A percentile compares a stretch with the other conserved stretches of the same genome.
Conservation (phyloP, 2,113 vertebrate genomes). For the Arenaria interpres region DNA sequence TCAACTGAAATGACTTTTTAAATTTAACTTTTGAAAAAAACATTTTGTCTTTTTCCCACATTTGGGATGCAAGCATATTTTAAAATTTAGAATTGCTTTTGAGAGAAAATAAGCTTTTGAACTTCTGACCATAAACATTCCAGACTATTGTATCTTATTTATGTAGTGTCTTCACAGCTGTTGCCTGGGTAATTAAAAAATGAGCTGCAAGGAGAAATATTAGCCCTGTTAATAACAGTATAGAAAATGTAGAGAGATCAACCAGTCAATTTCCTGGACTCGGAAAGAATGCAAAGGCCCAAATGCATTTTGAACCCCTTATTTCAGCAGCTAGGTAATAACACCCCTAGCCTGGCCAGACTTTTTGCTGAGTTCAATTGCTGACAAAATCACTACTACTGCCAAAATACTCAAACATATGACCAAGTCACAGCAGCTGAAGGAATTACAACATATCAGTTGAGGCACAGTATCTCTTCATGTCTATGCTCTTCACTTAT, state of each 20-base stretch:
- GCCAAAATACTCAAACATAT: background rate
- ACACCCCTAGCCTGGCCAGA: background rate
- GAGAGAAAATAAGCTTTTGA: background rate
- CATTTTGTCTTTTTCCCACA: background rate
- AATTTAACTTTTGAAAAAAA: background rate
- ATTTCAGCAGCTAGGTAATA: background rate
- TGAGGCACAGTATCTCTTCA: background rate
- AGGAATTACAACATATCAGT: background rate
- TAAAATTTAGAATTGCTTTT: background rate
- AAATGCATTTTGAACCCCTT: background rate
- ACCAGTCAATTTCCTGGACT: background rate
- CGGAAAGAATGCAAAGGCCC: background rate
- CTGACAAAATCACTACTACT: background rate
- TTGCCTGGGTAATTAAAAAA: background rate
- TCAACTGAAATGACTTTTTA: background rate
- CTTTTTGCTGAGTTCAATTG: background rate
- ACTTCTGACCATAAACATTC: background rate
- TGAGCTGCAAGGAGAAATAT: background rate
- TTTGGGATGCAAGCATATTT: background rate
- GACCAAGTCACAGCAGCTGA: background rate
- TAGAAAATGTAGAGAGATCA: background rate
- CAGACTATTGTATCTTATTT: background rate
- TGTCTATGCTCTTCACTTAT: background rate
- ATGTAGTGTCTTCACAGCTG: background rate
- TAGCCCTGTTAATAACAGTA: background rate